Conservation (phyloP, 2,888 invertebrate genomes). For the Sthenelais limicola region DNA sequence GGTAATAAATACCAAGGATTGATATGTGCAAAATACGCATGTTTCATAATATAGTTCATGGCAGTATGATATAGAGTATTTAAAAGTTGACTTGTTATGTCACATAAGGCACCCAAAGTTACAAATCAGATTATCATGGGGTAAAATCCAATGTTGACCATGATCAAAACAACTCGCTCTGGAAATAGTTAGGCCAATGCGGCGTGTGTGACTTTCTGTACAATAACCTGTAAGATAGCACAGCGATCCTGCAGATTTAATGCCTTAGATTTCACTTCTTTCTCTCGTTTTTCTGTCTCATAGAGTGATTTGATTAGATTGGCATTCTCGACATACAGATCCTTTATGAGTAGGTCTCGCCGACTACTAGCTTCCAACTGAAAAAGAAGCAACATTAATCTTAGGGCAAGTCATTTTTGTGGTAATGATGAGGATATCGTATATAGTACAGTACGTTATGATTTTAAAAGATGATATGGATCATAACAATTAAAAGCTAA, state of each 20-base stretch:
- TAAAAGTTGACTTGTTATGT: no score
- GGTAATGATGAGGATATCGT: background rate
- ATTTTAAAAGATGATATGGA: background rate
- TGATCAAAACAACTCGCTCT: no score
- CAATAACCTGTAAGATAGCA: conserved; percentile 10
- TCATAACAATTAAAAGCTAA: background rate
- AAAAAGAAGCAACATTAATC: conserved; percentile 10
- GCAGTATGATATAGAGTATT: no score
- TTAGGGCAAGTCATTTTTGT: background rate
- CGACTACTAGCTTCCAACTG: conserved; percentile 58
- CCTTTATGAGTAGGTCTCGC: conserved; percentile 60
- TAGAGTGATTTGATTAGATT: conserved; percentile 60
- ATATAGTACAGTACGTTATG: background rate
- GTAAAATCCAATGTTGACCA: no score
- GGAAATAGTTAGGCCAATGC: conserved; percentile 30
- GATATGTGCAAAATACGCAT: no score
- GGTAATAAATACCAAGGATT: no score
- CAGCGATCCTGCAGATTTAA: conserved; percentile 51
- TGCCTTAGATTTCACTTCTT: conserved; percentile 57
- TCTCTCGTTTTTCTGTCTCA: conserved; percentile 61
- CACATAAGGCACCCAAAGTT: no score
- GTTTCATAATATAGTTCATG: no score
- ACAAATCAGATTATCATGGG: no score
- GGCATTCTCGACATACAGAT: conserved; percentile 65
- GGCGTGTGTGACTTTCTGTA: conserved; percentile 32